Base-by-base conservation (phyloP, 1,140 invertebrate genomes). In the Phocides pigmalion region DNA sequence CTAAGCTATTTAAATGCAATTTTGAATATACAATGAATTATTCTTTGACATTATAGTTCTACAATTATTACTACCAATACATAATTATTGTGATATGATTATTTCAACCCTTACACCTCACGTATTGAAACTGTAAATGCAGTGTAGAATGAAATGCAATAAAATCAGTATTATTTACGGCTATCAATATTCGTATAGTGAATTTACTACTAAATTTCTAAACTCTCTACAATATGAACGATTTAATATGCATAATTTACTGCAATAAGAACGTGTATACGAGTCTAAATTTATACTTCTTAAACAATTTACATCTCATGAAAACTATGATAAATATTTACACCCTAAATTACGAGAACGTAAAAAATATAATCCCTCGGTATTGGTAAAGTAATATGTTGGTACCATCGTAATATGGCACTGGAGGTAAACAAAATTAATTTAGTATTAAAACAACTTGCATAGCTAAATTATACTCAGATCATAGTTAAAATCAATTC, bases 151-250 rank as follows among this genome's bases (percentile, higher is more conserved):
- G 59, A 77, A 77, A 76, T 68, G 71, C 66, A 72, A 68, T 68
- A 37, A 70, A 66, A 76, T 62, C 39, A 49, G 62, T 64, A 71
- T 59, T 59, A 59, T 59, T 59, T 35, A 54, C 32, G 28, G 64
- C 49, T 68, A 58, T 66, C 47, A 78, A 63, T 68, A 74, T 77
- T 67, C 62, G 62, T 81, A 87, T 72, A 77, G 71, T 80, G 84
- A 81, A 81, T 79, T 84, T 72, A 75, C 82, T 84, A 86, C 82
- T 81, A 84, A 71, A 74, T 68, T 51, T 78, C 82, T 82, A 85
- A 82, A 76, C 80, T 86, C 68, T 73, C 87, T 89, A 89, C 84
- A 87, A 87, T 84, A 88, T 88, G 87, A 87, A 89, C 82, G 82
- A 85, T 83, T 84, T 81, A 81, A 84, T 84, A 84, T 84, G 78